Evolutionary conservation across 2,113 vertebrate genomes (phyloP).

Genomic region (Anarhynchus alexandrinus): DNA sequence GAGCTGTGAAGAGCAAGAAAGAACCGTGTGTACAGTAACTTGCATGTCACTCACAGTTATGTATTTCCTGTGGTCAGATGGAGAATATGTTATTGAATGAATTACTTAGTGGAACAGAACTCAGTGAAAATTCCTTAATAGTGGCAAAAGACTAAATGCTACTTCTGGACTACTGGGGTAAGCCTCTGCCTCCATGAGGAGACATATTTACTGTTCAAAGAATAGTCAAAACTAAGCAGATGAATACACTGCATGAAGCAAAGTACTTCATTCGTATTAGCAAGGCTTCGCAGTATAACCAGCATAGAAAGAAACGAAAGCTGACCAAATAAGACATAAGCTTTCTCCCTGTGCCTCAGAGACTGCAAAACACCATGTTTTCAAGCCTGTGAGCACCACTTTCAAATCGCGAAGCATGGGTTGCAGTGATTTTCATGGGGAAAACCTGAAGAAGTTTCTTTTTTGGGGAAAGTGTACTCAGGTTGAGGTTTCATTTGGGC

Average conservation of each 20-base stretch:
- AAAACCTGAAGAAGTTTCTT: background rate
- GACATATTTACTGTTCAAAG: background rate
- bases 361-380: background rate
- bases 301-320: background rate
- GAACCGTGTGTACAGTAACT: background rate
- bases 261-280: background rate
- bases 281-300: background rate
- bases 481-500: background rate
- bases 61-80: background rate
- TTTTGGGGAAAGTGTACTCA: background rate
- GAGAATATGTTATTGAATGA: background rate
- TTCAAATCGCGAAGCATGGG: background rate
- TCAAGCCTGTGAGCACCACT: background rate
- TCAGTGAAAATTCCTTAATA: background rate
- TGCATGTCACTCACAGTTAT: fast-evolving
- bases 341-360: background rate
- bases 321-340: background rate
- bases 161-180: background rate
- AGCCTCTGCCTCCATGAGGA: background rate
- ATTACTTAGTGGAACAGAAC: background rate
- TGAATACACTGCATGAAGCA: background rate
- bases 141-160: background rate
- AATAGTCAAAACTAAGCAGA: background rate
- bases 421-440: background rate
- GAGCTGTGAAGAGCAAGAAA: background rate